Base-by-base conservation (phyloP, 1,140 invertebrate species). In the Apis dorsata region DNA sequence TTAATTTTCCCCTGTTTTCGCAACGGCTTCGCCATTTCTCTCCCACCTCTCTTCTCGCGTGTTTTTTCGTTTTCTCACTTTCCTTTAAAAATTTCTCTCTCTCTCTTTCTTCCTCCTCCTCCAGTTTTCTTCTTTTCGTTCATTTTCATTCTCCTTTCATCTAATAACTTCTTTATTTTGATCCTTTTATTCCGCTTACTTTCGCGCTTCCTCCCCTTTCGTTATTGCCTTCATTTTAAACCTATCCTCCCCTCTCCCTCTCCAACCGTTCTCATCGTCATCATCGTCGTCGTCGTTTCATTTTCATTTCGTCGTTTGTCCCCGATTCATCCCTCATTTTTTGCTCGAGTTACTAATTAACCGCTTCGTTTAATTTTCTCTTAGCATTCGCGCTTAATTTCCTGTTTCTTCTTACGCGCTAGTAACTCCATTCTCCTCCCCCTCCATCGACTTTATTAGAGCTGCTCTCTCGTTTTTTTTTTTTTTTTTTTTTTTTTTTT, bases 331-430 rank as follows among this genome's bases (percentile, higher is more conserved):
- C 44, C 44, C 49, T 49, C 49, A 12, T 68, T 51, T 70, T 74
- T 59, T 74, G 28, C 72, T 44, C 28, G 17, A 60, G 72, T 44
- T 44, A 49, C 72, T 74, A 60, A 74, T 74, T 74, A 74, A 59
- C 28, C 57, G 72, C 53, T 79, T 69, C 51, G 77, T 70, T 68
- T 70, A 69, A 70, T 79, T 79, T 49, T 57, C 4, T 53, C 53
- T 70, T 57, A 49, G 21, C 28, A 53, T 60, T 53, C 28, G 49
- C 44, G 49, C 34, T 71, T 79, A 66, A 79, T 79, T 73, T 34
- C 60, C 34, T 34, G 34, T 57, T 55, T n/a, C 70, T 55, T 49
- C 28, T 66, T 55, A 55, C 60, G 17, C n/a, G 19, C 19, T 51
- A 24, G n/a, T n/a, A 55, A 49, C 15, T 70, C 34, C 19, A 72